Base-by-base conservation (phyloP, 2,113 vertebrate species). In the Vicugna pacos region DNA sequence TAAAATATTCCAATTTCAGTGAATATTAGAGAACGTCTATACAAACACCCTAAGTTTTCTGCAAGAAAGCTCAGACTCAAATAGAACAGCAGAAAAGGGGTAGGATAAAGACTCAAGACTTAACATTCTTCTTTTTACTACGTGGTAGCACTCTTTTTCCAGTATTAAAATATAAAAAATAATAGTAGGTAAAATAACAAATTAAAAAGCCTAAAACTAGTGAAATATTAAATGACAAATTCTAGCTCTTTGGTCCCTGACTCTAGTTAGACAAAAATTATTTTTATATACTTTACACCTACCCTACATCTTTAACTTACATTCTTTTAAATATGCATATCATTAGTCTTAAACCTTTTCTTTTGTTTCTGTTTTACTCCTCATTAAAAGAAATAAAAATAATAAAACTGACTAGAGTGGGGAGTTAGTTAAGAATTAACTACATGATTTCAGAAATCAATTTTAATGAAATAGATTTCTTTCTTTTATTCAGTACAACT, bases 11-110 rank as follows among this genome's bases (percentile, higher is more conserved):
- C 87, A 28, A 91, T 48, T 76, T 42, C 17, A 95, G 0, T 81
- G 22, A 93, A 70, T 24, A 83, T 84, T 92, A 76, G 9, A 95
- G 50, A 93, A 16, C n/a, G 93, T 83, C 28, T 83, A 42, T 75
- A 90, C 4, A 89, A 89, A 85, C 30, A 95, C 26, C 16, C 16
- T 88, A 65, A 89, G 70, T 83, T 97, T 97, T 94, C 58, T 94
- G 1, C 30, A 60, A 60, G 24, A 35, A 92, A 93, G 83, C 32
- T 87, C 50, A 93, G 32, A 81, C 42, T 80, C 20, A 91, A 42
- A 42, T 42, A 42, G 22, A 81, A 54, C 6, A 76, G 58, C 35
- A 92, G 28, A 96, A 93, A 89, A 62, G 8, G 2, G 88, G 88
- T 60, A 62, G 22, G 42, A 83, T 30, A 86, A 60, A 96, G 50